A percentile compares a stretch with the other conserved stretches of the same genome.
These are phyloP conservation scores for Melieria crassipennis DNA, from an alignment of 2,888 invertebrate genomes.

Conservation along the genomic window DNA sequence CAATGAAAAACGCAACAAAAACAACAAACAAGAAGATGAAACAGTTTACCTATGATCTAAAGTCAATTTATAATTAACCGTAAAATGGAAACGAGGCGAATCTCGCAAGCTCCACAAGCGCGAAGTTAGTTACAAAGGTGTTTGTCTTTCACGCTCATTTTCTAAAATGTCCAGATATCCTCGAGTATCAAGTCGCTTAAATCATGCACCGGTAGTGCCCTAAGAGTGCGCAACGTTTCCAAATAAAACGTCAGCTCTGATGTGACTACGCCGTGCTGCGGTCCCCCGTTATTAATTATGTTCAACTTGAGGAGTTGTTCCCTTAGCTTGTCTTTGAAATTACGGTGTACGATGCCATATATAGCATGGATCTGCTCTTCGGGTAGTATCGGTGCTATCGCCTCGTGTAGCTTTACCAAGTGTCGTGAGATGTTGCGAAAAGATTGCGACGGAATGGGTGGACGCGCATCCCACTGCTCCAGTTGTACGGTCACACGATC, in stretches of 20 bases:
- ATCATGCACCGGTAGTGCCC: conserved; percentile 79
- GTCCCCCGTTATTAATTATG: conserved; percentile 94
- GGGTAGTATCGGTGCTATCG: conserved; percentile 86
- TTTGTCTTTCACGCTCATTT: too few relatives aligned
- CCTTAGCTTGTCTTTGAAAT: conserved; percentile 86
- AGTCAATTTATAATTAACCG: too few relatives aligned
- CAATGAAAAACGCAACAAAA: too few relatives aligned
- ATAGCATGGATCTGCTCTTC: conserved; percentile 79
- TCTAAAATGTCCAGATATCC: conserved; percentile 76
- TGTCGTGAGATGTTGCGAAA: conserved; percentile 89
- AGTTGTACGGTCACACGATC: conserved; percentile 84
- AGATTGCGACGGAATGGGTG: conserved; percentile 92
- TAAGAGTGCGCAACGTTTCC: conserved; percentile 83
- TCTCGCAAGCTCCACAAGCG: too few relatives aligned
- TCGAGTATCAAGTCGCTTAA: conserved; percentile 78
- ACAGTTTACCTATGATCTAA: too few relatives aligned
- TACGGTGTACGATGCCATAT: conserved; percentile 82
- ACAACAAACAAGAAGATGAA: too few relatives aligned
- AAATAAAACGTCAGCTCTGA: conserved; percentile 91
- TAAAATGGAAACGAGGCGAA: too few relatives aligned
- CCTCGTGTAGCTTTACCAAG: conserved; percentile 90
- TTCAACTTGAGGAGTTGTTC: conserved; percentile 87
- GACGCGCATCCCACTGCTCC: conserved; percentile 90
- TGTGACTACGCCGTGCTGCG: conserved; percentile 94
- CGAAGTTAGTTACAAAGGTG: too few relatives aligned